Conservation (phyloP, 92 coral and sea anemone genomes). For the Phymanthus crucifer region DNA sequence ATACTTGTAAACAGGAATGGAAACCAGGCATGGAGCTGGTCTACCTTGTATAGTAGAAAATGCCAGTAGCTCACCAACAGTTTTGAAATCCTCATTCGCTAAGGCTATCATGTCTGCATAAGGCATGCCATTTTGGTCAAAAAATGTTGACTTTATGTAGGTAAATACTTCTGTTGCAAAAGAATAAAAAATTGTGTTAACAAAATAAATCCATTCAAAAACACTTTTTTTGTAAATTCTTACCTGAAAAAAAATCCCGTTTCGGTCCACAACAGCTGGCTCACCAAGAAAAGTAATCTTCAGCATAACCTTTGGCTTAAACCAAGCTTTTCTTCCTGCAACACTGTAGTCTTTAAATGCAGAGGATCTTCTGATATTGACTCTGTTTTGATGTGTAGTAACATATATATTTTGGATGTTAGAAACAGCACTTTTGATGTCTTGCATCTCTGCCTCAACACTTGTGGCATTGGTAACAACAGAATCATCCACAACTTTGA, state of each 20-base stretch:
- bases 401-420: not conserved
- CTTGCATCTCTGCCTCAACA: not conserved
- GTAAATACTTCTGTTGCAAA: slow-evolving; percentile 34
- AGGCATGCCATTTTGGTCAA: slow-evolving; percentile 42
- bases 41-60: slow-evolving; percentile 41
- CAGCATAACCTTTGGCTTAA: not conserved
- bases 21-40: slow-evolving; percentile 57
- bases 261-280: slow-evolving; percentile 53
- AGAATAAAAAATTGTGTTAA: not conserved
- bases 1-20: slow-evolving; percentile 31
- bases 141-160: slow-evolving; percentile 38
- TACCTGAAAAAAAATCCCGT: slow-evolving; percentile 71
- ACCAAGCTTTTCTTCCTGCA: not conserved
- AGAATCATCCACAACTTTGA: slow-evolving; percentile 14
- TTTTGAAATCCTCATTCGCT: slow-evolving; percentile 49
- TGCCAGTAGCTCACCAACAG: slow-evolving; percentile 51
- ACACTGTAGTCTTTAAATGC: slow-evolving; percentile 4
- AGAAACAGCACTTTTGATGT: not conserved
- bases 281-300: not conserved
- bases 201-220: not conserved
- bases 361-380: slow-evolving; percentile 3
- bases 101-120: slow-evolving; percentile 35
- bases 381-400: not conserved
- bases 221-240: not conserved
- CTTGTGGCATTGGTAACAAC: not conserved